phyloP scores from a whole-genome alignment of 2,797 vertebrate species.

The Clarias laeviceps region DNA sequence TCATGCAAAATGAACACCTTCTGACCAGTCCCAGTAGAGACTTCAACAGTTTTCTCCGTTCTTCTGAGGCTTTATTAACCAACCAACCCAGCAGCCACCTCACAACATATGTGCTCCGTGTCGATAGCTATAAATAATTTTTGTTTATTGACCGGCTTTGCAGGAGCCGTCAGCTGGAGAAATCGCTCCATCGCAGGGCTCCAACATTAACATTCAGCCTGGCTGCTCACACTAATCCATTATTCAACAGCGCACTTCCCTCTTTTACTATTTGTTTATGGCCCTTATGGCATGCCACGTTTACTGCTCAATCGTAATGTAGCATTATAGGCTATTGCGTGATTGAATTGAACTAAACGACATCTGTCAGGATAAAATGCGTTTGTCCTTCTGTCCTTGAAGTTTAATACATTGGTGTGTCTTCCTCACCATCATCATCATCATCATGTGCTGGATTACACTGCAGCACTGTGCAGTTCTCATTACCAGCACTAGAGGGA shows the following conservation, averaged over 20 bases:
- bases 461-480: neutral
- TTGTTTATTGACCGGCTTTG: slow-evolving; percentile 33
- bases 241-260: slow-evolving; percentile 44
- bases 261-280: slow-evolving; percentile 47
- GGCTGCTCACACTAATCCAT: slow-evolving; percentile 34
- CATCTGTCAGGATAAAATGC: slow-evolving; percentile 40
- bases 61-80: neutral
- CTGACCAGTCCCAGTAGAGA: neutral
- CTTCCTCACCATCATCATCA: neutral
- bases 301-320: neutral
- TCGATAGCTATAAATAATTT: slow-evolving; percentile 39
- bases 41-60: neutral
- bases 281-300: slow-evolving; percentile 13
- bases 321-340: neutral
- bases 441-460: neutral
- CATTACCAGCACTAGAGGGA: slow-evolving; percentile 31
- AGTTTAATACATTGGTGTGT: slow-evolving; percentile 45
- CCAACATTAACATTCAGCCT: slow-evolving; percentile 47
- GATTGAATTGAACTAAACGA: slow-evolving; percentile 55
- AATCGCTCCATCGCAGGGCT: slow-evolving; percentile 24
- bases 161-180: slow-evolving; percentile 1
- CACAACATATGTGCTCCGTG: neutral
- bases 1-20: neutral
- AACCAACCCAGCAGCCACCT: neutral
- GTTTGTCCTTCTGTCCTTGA: slow-evolving; percentile 36